Evolutionary conservation across 2,888 invertebrate genomes (phyloP).

Genomic region (Junonia oenone): DNA sequence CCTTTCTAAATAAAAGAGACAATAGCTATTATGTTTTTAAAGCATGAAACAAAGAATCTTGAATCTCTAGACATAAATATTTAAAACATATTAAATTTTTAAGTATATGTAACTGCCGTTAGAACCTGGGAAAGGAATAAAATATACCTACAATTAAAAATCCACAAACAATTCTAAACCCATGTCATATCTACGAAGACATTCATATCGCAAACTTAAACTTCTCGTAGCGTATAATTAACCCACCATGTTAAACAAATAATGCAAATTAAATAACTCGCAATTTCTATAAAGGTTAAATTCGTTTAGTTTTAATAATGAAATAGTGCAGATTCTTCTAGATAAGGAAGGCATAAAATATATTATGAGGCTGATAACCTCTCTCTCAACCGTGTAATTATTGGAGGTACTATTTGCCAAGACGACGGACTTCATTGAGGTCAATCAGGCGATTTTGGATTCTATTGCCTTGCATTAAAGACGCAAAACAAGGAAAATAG

Average conservation of each 20-base stretch:
- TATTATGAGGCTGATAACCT: constrained; percentile 74
- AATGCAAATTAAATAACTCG: constrained; percentile 13
- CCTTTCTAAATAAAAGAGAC: not conserved
- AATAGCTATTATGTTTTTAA: not conserved
- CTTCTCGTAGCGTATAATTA: not conserved
- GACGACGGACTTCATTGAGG: constrained; percentile 38
- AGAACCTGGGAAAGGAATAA: not conserved
- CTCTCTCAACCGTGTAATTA: constrained; percentile 72
- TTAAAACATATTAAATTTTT: not conserved
- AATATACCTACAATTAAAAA: not conserved
- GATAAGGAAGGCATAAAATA: constrained; percentile 60
- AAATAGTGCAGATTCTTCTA: constrained; percentile 38
- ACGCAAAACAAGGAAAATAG: constrained; percentile 30
- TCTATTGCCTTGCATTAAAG: constrained; percentile 39
- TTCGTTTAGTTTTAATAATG: constrained; percentile 29
- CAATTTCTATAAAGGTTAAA: constrained; percentile 13
- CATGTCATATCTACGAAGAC: not conserved
- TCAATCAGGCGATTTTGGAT: constrained; percentile 36
- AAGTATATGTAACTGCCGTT: not conserved
- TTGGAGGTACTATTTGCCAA: constrained; percentile 69
- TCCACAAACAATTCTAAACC: not conserved
- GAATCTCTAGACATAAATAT: not conserved
- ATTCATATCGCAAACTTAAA: not conserved
- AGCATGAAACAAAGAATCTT: not conserved
- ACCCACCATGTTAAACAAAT: not conserved